Conservation (phyloP, 2,888 invertebrate genomes). For the Drosophila niveifrons region DNA sequence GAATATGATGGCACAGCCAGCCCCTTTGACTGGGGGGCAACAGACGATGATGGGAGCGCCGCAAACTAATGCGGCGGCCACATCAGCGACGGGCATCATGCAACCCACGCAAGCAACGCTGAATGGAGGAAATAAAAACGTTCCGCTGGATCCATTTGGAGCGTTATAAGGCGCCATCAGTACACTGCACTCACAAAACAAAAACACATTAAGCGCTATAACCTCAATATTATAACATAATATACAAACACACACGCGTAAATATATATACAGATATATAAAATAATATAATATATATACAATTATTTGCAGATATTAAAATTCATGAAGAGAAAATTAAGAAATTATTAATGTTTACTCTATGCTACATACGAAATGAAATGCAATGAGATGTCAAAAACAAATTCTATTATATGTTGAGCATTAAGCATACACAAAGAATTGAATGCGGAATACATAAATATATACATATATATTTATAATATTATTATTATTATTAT, state of each 20-base stretch:
- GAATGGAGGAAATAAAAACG: slow-evolving; percentile 85
- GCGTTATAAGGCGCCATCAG: slow-evolving; percentile 84
- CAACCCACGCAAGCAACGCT: slow-evolving; percentile 78
- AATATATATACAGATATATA: slow-evolving; percentile 37
- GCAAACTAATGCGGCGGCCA: slow-evolving; percentile 80
- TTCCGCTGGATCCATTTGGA: slow-evolving; percentile 87
- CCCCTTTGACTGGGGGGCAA: slow-evolving; percentile 85
- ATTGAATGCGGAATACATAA: slow-evolving; percentile 63
- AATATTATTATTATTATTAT: slow-evolving; percentile 63
- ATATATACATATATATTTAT: slow-evolving; percentile 60
- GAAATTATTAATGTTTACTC: slow-evolving; percentile 62
- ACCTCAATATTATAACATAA: slow-evolving; percentile 57
- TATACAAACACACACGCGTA: slow-evolving; percentile 35
- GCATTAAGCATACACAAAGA: slow-evolving; percentile 50
- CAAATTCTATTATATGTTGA: slow-evolving; percentile 69
- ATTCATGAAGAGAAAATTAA: slow-evolving; percentile 39
- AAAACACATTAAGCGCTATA: slow-evolving; percentile 60
- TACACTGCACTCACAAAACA: slow-evolving; percentile 18
- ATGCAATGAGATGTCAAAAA: slow-evolving; percentile 48
- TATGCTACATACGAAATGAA: slow-evolving; percentile 51
- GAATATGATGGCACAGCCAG: slow-evolving; percentile 84
- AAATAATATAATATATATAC: slow-evolving; percentile 42
- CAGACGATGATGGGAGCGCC: slow-evolving; percentile 81
- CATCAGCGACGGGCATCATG: slow-evolving; percentile 78
- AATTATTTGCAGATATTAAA: slow-evolving; percentile 59